Percentiles rank a stretch among this genome's conserved stretches.
Evolutionary conservation across 2,113 vertebrate genomes (phyloP).

Genomic region (Hypocryptadius cinnamomeus): DNA sequence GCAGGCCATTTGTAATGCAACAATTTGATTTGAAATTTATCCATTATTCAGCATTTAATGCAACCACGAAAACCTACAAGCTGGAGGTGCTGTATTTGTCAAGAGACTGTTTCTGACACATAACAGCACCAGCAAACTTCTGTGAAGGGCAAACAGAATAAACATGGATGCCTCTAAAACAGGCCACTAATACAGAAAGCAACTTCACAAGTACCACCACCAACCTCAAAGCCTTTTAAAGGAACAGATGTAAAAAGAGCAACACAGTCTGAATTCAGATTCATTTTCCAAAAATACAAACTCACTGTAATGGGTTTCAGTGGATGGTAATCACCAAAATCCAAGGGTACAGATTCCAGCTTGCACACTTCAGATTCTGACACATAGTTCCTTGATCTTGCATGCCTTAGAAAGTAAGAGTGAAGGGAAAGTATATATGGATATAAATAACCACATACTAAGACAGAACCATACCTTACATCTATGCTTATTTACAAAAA

Average conservation of each 20-base stretch:
- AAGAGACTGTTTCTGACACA: neutral
- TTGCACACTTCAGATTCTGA: slow-evolving; percentile 75
- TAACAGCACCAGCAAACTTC: neutral
- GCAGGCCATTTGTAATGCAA: neutral
- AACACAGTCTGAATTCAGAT: neutral
- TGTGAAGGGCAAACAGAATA: neutral
- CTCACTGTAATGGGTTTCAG: slow-evolving; percentile 91
- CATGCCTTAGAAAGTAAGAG: slow-evolving; percentile 74
- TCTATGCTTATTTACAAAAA: neutral
- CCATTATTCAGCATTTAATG: slow-evolving; percentile 6
- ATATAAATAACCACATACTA: neutral
- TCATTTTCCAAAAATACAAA: neutral
- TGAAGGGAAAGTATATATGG: neutral
- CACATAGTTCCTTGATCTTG: slow-evolving; percentile 80
- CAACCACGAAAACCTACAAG: neutral
- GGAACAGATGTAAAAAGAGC: neutral
- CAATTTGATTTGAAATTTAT: neutral
- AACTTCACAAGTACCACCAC: neutral
- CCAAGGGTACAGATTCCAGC: slow-evolving; percentile 71
- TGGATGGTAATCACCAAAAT: slow-evolving; percentile 90
- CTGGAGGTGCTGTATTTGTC: neutral
- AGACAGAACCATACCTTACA: neutral
- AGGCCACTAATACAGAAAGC: neutral
- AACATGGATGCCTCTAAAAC: neutral
- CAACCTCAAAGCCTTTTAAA: neutral